Conservation (phyloP, 2,888 invertebrate species). For the Altica lythri region DNA sequence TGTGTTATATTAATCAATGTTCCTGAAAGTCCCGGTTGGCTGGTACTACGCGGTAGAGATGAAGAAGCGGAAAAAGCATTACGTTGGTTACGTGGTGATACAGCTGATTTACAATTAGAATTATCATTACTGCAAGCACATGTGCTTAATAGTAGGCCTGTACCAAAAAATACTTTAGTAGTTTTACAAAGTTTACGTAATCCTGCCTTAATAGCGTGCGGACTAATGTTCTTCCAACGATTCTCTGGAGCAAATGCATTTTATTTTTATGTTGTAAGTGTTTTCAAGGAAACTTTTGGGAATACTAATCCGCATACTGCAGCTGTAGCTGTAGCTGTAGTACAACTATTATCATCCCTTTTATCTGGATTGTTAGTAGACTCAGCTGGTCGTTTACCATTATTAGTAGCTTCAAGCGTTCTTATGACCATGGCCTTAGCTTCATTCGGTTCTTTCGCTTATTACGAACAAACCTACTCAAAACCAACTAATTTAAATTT, state of each 20-base stretch:
- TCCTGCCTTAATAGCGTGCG: slow-evolving; percentile 81
- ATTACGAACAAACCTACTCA: slow-evolving; percentile 72
- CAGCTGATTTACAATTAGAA: slow-evolving; percentile 77
- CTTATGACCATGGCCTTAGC: slow-evolving; percentile 86
- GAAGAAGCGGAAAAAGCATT: slow-evolving; percentile 76
- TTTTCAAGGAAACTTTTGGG: slow-evolving; percentile 82
- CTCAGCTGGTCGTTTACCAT: slow-evolving; percentile 80
- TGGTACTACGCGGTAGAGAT: slow-evolving; percentile 76
- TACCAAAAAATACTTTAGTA: slow-evolving; percentile 45
- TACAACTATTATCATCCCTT: slow-evolving; percentile 83
- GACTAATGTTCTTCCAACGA: slow-evolving; percentile 88
- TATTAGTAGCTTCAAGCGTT: slow-evolving; percentile 81
- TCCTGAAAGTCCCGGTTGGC: slow-evolving; percentile 88
- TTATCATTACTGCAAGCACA: slow-evolving; percentile 73
- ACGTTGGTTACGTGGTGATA: slow-evolving; percentile 77
- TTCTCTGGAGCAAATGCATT: slow-evolving; percentile 84
- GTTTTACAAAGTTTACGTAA: slow-evolving; percentile 61
- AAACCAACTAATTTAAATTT: slow-evolving; percentile 61
- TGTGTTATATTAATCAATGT: slow-evolving; percentile 77
- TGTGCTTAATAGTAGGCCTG: slow-evolving; percentile 60
- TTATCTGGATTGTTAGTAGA: slow-evolving; percentile 83
- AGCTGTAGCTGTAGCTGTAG: slow-evolving; percentile 83
- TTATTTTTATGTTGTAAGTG: slow-evolving; percentile 83
- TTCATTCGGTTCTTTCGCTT: slow-evolving; percentile 82
- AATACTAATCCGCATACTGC: slow-evolving; percentile 82